Evolutionary conservation across 2,888 invertebrate genomes (phyloP).

Genomic region (Perizoma flavofasciatum): DNA sequence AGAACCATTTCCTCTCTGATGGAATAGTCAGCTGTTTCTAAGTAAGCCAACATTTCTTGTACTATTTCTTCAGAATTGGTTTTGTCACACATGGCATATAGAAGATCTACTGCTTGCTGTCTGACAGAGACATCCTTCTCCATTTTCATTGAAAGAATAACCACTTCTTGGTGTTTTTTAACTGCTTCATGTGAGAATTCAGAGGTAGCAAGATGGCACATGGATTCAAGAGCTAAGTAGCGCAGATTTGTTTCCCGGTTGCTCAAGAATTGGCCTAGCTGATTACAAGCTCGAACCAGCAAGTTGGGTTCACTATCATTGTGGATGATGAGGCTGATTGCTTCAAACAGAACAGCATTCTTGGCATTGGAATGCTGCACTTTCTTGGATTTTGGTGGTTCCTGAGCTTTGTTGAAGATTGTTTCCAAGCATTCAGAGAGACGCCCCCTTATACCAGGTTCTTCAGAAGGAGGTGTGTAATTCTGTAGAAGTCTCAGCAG

Average conservation of each 20-base stretch:
- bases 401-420: constrained; percentile 99
- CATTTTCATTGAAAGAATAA: constrained; percentile 99
- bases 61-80: constrained; percentile 99
- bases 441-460: constrained; percentile 96
- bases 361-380: constrained; percentile 99
- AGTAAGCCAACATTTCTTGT: constrained; percentile 99
- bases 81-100: constrained; percentile 99
- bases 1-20: constrained; percentile 99
- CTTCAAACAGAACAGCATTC: constrained; percentile 99
- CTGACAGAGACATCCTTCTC: constrained; percentile 99
- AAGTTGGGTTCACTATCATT: constrained; percentile 99
- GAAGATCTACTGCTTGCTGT: constrained; percentile 98
- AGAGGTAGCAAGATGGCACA: constrained; percentile 99
- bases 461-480: constrained; percentile 98
- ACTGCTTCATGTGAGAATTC: constrained; percentile 99
- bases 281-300: constrained; percentile 98
- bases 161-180: constrained; percentile 99
- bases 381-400: constrained; percentile 99
- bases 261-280: constrained; percentile 98
- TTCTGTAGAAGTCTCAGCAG: constrained; percentile 97
- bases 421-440: constrained; percentile 99
- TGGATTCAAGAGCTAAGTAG: constrained; percentile 98
- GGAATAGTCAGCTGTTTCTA: constrained; percentile 99
- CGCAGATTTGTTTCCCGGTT: constrained; percentile 98
- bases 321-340: constrained; percentile 99